Base-by-base conservation (phyloP, 2,113 vertebrate genomes). In the Entelurus aequoreus region DNA sequence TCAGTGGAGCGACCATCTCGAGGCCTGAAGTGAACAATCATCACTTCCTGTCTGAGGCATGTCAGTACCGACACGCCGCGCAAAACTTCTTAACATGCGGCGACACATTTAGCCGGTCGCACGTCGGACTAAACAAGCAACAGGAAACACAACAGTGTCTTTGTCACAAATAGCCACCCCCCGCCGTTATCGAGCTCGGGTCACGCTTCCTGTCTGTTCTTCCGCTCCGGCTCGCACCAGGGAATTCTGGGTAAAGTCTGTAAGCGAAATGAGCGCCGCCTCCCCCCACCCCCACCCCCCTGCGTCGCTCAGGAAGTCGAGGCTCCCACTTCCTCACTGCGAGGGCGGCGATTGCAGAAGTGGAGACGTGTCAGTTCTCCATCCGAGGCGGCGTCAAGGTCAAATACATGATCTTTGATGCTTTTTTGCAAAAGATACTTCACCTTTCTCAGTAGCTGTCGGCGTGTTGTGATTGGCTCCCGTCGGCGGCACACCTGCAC, bases 161-260 rank as follows among this genome's bases (percentile, higher is more conserved):
- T 80, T 1, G 16, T 70, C 76, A 75, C 51, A 80, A 79, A 78
- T 77, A 78, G 76, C 68, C 38, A 9, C 71, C 82, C 82, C 82
- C 76, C 44, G 46, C 77, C 65, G 71, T 74, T 84, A 85, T 87
- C 76, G 52, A 82, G 66, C 82, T 59, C 2, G 72, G 78, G 76
- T 84, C 79, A 80, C 71, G 60, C 85, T 86, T 88, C 85, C 82
- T 85, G 77, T 72, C 71, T 79, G 28, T 75, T 80, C 66, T 82
- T 74, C 68, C 46, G 50, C 58, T 66, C 57, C 11, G 68, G 69
- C 73, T 0, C 1, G 1, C 0, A 37, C 65, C 5, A 6, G 19
- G 76, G 62, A 44, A 75, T 81, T 81, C 61, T 84, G 84, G 76
- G 76, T 76, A 66, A 67, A 5, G 11, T 42, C 35, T 5, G 46